Percentiles rank a stretch among this genome's conserved stretches.
Conservation (phyloP, 2,888 invertebrate genomes). For the Crioceris asparagi region DNA sequence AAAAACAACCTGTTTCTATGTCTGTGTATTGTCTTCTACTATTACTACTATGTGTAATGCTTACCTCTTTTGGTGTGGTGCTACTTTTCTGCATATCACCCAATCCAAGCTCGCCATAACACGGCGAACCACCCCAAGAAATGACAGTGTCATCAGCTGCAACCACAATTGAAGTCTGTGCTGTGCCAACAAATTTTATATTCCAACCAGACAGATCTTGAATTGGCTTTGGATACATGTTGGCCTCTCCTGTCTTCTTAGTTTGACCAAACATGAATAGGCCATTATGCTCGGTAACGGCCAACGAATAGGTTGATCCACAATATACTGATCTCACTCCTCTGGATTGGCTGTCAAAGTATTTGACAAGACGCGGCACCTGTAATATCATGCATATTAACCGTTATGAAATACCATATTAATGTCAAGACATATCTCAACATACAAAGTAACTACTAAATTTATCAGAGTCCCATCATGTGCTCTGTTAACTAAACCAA, state of each 20-base stretch:
- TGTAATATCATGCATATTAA: no score
- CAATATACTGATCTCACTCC: constrained; percentile 74
- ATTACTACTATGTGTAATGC: neutral
- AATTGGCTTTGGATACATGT: constrained; percentile 93
- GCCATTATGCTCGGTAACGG: constrained; percentile 65
- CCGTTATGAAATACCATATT: no score
- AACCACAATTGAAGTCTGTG: constrained; percentile 73
- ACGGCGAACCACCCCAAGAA: constrained; percentile 90
- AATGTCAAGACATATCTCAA: no score
- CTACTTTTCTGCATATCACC: constrained; percentile 78
- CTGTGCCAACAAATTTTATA: constrained; percentile 72
- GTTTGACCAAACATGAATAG: constrained; percentile 83
- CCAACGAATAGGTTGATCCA: constrained; percentile 79
- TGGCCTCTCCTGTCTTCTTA: constrained; percentile 87
- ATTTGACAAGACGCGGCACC: constrained; percentile 67
- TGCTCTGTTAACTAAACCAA: no score
- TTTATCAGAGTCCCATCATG: no score
- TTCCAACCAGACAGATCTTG: constrained; percentile 92
- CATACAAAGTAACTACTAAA: no score
- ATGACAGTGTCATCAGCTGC: constrained; percentile 86
- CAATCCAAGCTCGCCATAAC: constrained; percentile 86
- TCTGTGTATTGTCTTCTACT: neutral
- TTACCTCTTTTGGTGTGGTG: constrained; percentile 80
- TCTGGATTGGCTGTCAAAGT: constrained; percentile 74
- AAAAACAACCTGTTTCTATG: neutral